Conservation (phyloP, 2,113 vertebrate genomes). For the Empidonax alnorum region DNA sequence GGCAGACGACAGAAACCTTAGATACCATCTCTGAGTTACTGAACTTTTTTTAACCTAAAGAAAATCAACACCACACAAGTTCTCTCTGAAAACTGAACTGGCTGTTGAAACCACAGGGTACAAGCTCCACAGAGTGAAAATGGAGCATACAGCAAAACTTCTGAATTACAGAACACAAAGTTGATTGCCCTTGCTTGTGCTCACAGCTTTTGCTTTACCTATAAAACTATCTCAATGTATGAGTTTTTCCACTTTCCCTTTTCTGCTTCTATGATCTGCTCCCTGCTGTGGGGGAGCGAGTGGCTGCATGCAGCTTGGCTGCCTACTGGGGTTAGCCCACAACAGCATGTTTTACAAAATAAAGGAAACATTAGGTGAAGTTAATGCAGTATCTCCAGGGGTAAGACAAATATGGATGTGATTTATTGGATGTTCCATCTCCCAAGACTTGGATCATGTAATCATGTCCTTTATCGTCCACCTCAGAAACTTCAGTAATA, state of each 20-base stretch:
- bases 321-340: background rate
- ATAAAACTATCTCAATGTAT: background rate
- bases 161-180: background rate
- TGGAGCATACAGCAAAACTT: rapidly evolving
- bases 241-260: background rate
- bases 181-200: background rate
- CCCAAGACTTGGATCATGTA: background rate
- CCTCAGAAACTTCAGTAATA: background rate
- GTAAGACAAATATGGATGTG: background rate
- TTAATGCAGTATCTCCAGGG: background rate
- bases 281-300: background rate
- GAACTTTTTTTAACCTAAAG: background rate
- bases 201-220: background rate
- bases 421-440: background rate
- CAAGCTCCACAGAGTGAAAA: background rate
- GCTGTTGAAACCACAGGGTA: background rate
- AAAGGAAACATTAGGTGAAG: background rate
- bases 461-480: background rate
- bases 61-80: background rate
- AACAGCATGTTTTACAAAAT: background rate
- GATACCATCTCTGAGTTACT: background rate
- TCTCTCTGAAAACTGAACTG: background rate
- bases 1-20: background rate
- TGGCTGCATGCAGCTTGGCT: background rate
- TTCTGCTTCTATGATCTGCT: background rate